Base-by-base conservation (phyloP, 2,797 vertebrate genomes). In the Tragopan temminckii region DNA sequence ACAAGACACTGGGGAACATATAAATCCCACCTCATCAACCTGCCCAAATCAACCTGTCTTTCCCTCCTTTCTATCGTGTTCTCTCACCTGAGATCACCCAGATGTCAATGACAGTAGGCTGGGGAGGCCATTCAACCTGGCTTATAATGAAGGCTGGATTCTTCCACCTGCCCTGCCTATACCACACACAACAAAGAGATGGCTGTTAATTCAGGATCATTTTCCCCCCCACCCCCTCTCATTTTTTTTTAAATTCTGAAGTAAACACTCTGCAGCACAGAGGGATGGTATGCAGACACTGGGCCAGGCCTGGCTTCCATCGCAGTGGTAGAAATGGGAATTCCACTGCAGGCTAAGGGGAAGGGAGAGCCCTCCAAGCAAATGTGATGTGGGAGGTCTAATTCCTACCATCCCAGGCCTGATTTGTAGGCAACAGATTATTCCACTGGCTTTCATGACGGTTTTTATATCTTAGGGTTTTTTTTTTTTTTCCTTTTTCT, bases 371-470 rank as follows among this genome's bases (percentile, higher is more conserved):
- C 95, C 96, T 95, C 89, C 94, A 81, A 96, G 95, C 69, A 88
- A 96, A 95, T 1, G 64, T 96, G 96, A 94, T 81, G 92, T 96
- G 97, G 93, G 96, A 97, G 95, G 96, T 97, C 96, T 96, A 94
- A 96, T 94, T 96, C 89, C 91, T 96, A 80, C 78, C 85, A 91
- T 81, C 90, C 67, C 76, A 86, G 58, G 45, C 21, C 91, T 95
- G 85, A 96, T 95, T 94, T 96, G 90, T 77, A 96, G 95, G 91
- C 85, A 93, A 87, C 81, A 94, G 87, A 96, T 91, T 93, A 91
- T 94, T 95, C 90, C 80, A 92, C 67, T 66, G 81, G 76, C 88
- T 89, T 96, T 94, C 76, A 61, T 66, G 0, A 94, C 69, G 70
- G 8, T 89, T 90, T 83, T 92, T 90, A 69, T 88, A 92, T 75